Evolutionary conservation across 2,888 invertebrate genomes (phyloP), one percentile per base, ranked within the genome.

Genomic region (Dioctria rufipes): DNA sequence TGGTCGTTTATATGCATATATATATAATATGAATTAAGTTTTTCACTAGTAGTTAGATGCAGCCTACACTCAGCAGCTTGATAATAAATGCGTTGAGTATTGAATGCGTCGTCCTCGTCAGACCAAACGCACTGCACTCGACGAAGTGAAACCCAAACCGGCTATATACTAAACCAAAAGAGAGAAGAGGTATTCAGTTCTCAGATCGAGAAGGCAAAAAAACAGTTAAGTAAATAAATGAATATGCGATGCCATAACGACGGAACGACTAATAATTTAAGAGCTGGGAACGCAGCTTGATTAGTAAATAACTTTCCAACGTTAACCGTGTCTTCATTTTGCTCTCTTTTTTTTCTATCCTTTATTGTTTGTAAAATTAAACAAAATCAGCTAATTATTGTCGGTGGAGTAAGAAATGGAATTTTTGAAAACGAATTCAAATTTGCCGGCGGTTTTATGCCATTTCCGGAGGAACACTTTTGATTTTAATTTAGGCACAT

Each of bases 361-460:
- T 25, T 25, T 25, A 25, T 25, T 25, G 25, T 25, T 25, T 25
- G 25, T 25, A 25, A 25, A 25, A 25, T 25, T 0, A 25, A 25
- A 25, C 25, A 25, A 25, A 25, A 25, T 25, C 25, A 2, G 25
- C 25, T 25, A 25, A 25, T 25, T 25, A 25, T 25, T 25, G 25
- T 25, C 25, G 25, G 2, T 25, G 25, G 25, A 25, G 25, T 25
- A 25, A 25, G 2, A 25, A 25, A 2, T 25, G 25, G 25, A 25
- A 25, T 25, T 25, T 25, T 25, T 25, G 9, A 46, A 54, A 6
- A 8, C n/a, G 8, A 54, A 69, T 69, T 69, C 51, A 51, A 69
- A 69, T 51, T 69, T 69, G 8, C 69, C 69, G 69, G 37, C 69
- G 69, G 69, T 51, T 51, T 51, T 37, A 11, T 25, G 25, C 37